Conservation (phyloP, 2,113 vertebrate genomes). For the Perca fluviatilis region DNA sequence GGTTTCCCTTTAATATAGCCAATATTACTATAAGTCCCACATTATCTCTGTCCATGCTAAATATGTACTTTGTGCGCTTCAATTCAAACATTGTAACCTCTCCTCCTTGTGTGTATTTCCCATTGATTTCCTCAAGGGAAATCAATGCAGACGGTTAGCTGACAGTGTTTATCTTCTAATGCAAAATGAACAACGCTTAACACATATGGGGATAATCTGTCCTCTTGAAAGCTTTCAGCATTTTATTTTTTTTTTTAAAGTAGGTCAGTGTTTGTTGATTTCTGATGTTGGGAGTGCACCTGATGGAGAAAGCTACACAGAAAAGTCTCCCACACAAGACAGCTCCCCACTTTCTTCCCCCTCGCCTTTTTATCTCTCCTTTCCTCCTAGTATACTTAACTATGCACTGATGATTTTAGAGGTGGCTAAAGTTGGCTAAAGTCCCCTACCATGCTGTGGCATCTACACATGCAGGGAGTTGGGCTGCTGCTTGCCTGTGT, state of each 20-base stretch:
- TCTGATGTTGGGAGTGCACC: constrained; percentile 19
- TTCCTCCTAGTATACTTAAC: constrained; percentile 28
- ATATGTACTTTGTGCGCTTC: constrained; percentile 13
- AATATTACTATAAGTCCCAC: too few species aligned
- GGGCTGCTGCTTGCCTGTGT: constrained; percentile 21
- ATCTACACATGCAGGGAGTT: constrained; percentile 5
- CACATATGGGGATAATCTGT: constrained; percentile 18
- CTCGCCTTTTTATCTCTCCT: constrained; percentile 33
- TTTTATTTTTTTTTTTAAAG: constrained; percentile 36
- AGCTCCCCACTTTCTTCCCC: constrained; percentile 21
- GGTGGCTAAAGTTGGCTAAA: constrained; percentile 11
- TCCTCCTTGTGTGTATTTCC: not conserved
- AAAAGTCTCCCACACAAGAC: constrained; percentile 2
- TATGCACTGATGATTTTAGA: constrained; percentile 42
- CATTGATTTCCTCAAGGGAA: constrained; percentile 20
- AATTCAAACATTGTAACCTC: not conserved
- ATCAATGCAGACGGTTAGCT: constrained; percentile 1
- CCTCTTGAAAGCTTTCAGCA: constrained; percentile 18
- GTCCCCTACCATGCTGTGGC: constrained; percentile 7
- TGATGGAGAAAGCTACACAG: constrained; percentile 24
- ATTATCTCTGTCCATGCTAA: not conserved
- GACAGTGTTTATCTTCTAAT: constrained; percentile 21
- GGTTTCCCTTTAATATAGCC: too few species aligned
- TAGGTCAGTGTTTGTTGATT: constrained; percentile 63
- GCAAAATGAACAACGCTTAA: constrained; percentile 20